Percentiles rank a stretch among this genome's conserved stretches.
These are phyloP conservation scores for Ormyrus labotus DNA, from an alignment of 2,888 invertebrate genomes.

Conservation along the genomic window DNA sequence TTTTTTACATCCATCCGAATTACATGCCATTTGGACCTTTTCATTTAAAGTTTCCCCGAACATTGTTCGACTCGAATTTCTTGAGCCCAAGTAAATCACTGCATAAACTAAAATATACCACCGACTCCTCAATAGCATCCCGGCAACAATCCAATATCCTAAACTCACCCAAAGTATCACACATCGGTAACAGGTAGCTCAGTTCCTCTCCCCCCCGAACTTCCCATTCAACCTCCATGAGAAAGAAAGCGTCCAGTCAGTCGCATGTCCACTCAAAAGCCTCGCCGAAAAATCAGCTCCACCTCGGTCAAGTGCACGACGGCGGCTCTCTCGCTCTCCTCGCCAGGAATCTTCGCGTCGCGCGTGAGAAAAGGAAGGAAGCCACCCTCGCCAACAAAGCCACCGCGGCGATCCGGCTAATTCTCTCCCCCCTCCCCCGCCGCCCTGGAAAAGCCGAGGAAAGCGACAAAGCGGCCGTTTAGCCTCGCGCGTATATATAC, in stretches of 20 bases:
- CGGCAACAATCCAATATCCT: no score
- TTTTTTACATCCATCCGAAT: no score
- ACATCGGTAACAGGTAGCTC: no score
- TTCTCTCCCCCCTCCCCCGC: conserved; percentile 17
- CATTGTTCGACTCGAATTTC: no score
- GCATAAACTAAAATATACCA: no score
- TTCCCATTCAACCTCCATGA: not conserved
- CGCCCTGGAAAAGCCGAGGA: not conserved
- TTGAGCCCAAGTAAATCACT: no score
- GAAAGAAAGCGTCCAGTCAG: no score
- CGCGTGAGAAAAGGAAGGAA: conserved; percentile 2
- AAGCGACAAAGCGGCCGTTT: conserved; percentile 60
- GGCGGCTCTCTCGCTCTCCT: not conserved
- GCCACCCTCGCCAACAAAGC: not conserved
- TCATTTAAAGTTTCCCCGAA: no score
- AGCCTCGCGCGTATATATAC: conserved; percentile 72
- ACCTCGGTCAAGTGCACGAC: conserved; percentile 27
- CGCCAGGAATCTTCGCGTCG: not conserved
- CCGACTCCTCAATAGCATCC: no score
- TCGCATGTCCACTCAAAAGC: not conserved
- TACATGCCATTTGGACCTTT: no score
- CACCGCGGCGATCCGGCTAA: conserved; percentile 30
- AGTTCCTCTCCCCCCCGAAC: no score
- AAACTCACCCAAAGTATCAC: no score
- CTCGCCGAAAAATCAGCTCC: not conserved